Percentiles rank a stretch among this genome's conserved stretches.
phyloP scores from a whole-genome alignment of 2,113 vertebrate genomes.

The Nettapus auritus region DNA sequence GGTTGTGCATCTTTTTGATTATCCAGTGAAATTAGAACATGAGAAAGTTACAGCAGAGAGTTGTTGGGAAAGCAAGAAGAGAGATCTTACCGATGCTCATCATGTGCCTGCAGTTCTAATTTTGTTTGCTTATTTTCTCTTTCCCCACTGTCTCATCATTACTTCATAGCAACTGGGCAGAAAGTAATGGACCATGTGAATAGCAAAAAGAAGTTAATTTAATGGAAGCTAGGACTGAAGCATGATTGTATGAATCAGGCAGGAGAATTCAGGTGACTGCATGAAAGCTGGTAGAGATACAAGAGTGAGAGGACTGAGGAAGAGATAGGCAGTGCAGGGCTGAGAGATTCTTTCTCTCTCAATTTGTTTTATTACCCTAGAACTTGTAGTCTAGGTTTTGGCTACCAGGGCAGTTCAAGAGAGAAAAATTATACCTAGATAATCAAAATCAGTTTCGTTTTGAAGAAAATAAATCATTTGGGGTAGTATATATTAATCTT shows the following conservation, averaged over 20 bases:
- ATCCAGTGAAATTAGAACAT: background rate
- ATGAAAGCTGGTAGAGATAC: background rate
- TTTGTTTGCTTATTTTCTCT: constrained; percentile 41
- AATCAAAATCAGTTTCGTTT: background rate
- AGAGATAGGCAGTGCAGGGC: background rate
- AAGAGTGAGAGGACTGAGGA: background rate
- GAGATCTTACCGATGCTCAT: background rate
- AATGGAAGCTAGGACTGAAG: background rate
- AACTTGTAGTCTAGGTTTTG: background rate
- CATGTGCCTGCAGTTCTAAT: constrained; percentile 9
- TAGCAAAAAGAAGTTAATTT: constrained; percentile 19
- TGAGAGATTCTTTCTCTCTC: background rate
- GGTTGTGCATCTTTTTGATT: background rate
- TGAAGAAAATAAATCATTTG: background rate
- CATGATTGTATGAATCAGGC: background rate
- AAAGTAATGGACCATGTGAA: constrained; percentile 34
- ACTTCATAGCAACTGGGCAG: background rate
- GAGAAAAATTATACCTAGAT: background rate
- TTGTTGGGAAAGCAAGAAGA: background rate
- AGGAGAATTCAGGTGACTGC: background rate
- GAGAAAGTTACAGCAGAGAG: background rate
- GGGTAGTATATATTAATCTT: background rate
- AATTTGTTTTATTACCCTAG: background rate
- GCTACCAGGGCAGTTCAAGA: background rate
- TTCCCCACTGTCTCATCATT: background rate